Evolutionary conservation across 2,888 invertebrate genomes (phyloP).

Genomic region (Drepanosiphum platanoidis): DNA sequence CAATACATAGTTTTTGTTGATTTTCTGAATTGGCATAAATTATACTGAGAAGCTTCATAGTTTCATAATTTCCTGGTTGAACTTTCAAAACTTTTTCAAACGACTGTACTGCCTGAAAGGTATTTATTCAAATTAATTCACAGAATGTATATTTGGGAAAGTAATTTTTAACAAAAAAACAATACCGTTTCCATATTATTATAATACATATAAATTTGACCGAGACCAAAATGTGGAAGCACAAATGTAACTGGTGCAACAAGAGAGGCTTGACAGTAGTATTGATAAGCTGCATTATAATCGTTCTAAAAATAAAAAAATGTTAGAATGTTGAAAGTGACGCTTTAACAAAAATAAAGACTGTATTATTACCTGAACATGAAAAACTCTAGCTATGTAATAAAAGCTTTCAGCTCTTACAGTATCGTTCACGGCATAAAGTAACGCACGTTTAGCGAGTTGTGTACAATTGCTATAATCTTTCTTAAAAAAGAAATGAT

Average conservation of each 20-base stretch:
- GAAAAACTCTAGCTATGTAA: constrained; percentile 95
- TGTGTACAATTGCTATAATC: constrained; percentile 97
- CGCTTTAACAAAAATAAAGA: no score
- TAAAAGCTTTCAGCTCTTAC: constrained; percentile 99
- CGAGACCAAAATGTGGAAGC: constrained; percentile 95
- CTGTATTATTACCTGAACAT: constrained; percentile 80
- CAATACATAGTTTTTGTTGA: constrained; percentile 90
- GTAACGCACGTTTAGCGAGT: constrained; percentile 95
- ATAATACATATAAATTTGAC: constrained; percentile 98
- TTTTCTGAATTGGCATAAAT: constrained; percentile 91
- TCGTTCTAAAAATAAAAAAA: constrained; percentile 75
- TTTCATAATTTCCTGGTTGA: constrained; percentile 98
- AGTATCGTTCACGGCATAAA: constrained; percentile 98
- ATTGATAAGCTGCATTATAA: constrained; percentile 97
- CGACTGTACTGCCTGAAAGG: constrained; percentile 87
- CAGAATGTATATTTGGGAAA: no score
- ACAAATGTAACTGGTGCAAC: constrained; percentile 96
- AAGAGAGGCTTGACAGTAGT: constrained; percentile 98
- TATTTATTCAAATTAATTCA: not conserved
- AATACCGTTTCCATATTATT: constrained; percentile 92
- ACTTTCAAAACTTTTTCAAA: constrained; percentile 98
- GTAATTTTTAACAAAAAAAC: not conserved
- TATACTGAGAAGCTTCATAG: constrained; percentile 98
- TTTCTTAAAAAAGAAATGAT: constrained; percentile 99
- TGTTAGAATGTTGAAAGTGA: no score